phyloP scores from a whole-genome alignment of 2,797 vertebrate species.

The Austrolebias charrua region DNA sequence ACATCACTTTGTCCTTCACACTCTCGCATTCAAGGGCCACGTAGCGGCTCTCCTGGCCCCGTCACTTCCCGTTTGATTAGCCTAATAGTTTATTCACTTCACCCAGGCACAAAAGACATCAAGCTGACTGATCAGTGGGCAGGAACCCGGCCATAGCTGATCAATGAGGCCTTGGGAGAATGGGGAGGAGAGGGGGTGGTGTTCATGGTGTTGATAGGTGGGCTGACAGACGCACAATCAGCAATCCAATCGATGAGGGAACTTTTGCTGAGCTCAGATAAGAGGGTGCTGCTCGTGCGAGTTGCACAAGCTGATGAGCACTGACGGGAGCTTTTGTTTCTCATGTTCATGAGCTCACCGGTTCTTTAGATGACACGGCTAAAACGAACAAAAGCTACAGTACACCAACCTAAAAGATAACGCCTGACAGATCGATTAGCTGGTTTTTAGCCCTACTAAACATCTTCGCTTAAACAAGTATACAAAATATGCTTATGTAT shows the following conservation, averaged over 20 bases:
- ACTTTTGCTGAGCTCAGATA: conserved; percentile 74
- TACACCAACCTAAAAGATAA: conserved; percentile 33
- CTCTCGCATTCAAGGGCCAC: conserved; percentile 25
- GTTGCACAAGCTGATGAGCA: conserved; percentile 33
- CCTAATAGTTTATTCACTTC: conserved; percentile 74
- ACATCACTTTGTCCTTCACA: conserved; percentile 13
- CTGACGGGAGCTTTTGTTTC: conserved; percentile 70
- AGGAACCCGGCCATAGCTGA: conserved; percentile 58
- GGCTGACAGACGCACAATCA: conserved; percentile 73
- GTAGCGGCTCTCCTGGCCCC: conserved; percentile 32
- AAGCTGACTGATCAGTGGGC: conserved; percentile 68
- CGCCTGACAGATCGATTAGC: conserved; percentile 41
- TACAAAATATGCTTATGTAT: conserved; percentile 33
- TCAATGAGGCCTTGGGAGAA: conserved; percentile 64
- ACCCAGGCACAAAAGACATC: conserved; percentile 71
- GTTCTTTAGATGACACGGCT: conserved; percentile 25
- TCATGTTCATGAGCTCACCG: conserved; percentile 35
- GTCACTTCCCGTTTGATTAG: conserved; percentile 56
- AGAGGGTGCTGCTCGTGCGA: conserved; percentile 61
- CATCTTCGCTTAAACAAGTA: conserved; percentile 14
- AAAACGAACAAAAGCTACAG: conserved; percentile 11
- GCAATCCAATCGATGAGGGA: conserved; percentile 60
- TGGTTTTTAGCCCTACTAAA: conserved; percentile 12
- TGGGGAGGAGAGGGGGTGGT: conserved; percentile 22
- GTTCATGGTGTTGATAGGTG: conserved; percentile 21